Conservation (phyloP, 2,113 vertebrate species). For the Labeo rohita region DNA sequence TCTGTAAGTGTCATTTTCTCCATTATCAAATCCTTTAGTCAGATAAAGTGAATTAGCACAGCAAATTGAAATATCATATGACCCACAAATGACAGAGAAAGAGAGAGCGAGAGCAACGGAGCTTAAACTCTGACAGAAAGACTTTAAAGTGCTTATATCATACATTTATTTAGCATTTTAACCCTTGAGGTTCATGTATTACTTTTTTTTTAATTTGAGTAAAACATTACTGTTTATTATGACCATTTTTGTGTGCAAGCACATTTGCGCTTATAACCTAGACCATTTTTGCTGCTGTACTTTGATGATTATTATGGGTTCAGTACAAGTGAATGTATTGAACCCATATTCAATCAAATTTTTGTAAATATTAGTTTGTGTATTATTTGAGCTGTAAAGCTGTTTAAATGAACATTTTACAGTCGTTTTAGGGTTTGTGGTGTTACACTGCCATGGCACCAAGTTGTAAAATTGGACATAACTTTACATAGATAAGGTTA, state of each 20-base stretch:
- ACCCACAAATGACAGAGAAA: slow-evolving; percentile 3
- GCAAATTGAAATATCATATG: slow-evolving; percentile 34
- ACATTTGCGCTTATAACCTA: too few species aligned
- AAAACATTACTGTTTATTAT: background rate
- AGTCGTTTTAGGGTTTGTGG: too few species aligned
- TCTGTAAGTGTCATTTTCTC: slow-evolving; percentile 1
- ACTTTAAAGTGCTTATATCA: background rate
- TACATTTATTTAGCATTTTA: background rate
- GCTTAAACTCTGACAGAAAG: background rate
- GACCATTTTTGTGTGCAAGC: background rate
- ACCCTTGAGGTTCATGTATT: background rate
- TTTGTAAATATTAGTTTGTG: background rate
- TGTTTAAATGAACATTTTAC: too few species aligned
- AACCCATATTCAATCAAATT: too few species aligned
- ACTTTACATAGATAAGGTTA: too few species aligned
- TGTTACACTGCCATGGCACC: too few species aligned
- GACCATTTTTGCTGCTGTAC: too few species aligned
- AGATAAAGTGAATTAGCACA: slow-evolving; percentile 8
- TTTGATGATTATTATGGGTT: too few species aligned
- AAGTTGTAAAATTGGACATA: too few species aligned
- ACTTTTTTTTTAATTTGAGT: background rate
- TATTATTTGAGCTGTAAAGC: background rate
- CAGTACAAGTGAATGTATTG: too few species aligned
- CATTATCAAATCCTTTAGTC: slow-evolving; percentile 18
- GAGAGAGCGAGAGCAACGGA: too few species aligned